A percentile compares a stretch with the other conserved stretches of the same genome.
These are phyloP conservation scores for Mesoligia furuncula DNA, from an alignment of 2,888 invertebrate species.

Conservation along the genomic window DNA sequence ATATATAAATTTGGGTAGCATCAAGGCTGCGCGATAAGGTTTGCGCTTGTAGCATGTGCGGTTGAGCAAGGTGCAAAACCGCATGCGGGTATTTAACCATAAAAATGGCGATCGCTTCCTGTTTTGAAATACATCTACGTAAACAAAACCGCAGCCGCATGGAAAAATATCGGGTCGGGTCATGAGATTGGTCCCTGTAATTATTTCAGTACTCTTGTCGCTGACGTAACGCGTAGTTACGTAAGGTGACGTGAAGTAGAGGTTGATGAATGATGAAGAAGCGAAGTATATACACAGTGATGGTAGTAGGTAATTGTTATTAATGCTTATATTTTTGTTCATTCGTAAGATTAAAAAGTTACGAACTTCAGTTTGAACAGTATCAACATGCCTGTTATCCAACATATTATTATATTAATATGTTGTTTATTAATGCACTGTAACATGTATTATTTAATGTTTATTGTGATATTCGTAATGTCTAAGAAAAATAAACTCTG, in stretches of 20 bases:
- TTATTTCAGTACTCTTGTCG: background rate
- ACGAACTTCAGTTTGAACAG: background rate
- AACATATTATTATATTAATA: background rate
- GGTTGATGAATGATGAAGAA: conserved; percentile 1
- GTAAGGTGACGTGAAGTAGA: no score
- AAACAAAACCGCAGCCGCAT: background rate
- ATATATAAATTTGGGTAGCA: background rate
- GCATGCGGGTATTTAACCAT: background rate
- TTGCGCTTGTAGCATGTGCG: background rate
- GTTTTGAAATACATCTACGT: background rate
- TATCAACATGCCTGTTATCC: background rate
- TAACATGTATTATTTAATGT: conserved; percentile 21
- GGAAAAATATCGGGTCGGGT: background rate
- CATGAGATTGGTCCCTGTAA: background rate
- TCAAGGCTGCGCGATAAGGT: background rate
- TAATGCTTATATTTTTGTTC: conserved; percentile 6
- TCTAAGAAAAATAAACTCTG: conserved; percentile 39
- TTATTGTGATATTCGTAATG: conserved; percentile 26
- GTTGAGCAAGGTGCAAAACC: background rate
- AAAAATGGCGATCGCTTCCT: background rate
- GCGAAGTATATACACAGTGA: background rate
- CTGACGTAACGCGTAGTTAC: background rate
- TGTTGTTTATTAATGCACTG: background rate
- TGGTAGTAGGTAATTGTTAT: conserved; percentile 3
- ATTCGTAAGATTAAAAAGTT: conserved; percentile 4